Base-by-base conservation (phyloP, 2,113 vertebrate genomes). In the Carassius auratus region DNA sequence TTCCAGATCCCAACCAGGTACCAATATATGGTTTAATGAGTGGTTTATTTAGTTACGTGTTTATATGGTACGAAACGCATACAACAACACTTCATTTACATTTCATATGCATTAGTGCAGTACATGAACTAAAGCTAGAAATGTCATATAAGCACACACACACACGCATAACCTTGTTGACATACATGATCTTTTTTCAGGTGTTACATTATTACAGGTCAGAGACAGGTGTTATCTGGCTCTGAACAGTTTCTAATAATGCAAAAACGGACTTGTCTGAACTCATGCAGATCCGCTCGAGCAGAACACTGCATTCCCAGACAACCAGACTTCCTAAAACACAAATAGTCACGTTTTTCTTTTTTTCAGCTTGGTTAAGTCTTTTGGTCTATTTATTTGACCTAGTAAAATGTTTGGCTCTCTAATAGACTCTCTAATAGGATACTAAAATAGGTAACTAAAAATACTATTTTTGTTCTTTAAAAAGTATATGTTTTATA, bases 1-100 rank as follows among this genome's bases (percentile, higher is more conserved):
- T 96, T 95, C 90, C 95, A 96, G 90, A 95, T 96, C 91, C 95
- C 95, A 80, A 96, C 95, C 50, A 93, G 95, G 95, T 96, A 88
- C 92, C 26, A 19, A n/a, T 9, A 15, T 4, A 52, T 52, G 50
- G 50, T 59, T 21, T 59, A 59, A 8, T 59, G 19, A 59, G 57
- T 59, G 57, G 0, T 8, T 59, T 59, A 21, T 8, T 59, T 21
- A 59, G 57, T 8, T 59, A 21, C 50, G 6, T 59, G 55, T 21
- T 59, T 21, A 59, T 3, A 59, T 21, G 55, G 5, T 57, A 57
- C 17, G 1, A 15, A 52, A 52, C 1, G 13, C 50, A 52, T 52
- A 52, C 50, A 52, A 52, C 15, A 52, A 15, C 1, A 52, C 50
- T 52, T 52, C 14, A 52, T 14, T 15, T 52, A 5, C 23, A 61